Percentiles rank a stretch among this genome's conserved stretches.
Conservation (phyloP, 1,140 invertebrate species). For the Trichonephila inaurata region DNA sequence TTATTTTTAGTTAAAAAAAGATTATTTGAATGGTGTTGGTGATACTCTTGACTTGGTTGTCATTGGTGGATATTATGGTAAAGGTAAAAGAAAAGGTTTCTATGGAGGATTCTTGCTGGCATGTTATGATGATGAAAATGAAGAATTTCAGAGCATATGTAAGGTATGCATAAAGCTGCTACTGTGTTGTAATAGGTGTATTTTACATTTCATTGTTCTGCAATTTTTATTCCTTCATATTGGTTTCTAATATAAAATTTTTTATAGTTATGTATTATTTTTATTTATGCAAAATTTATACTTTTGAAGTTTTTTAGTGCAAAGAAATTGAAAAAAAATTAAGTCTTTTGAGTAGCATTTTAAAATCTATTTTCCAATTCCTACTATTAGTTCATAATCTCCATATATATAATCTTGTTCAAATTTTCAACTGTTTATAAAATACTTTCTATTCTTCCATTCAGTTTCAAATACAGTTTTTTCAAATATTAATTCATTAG, state of each 20-base stretch:
- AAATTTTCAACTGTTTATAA: no score
- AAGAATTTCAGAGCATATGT: constrained; percentile 96
- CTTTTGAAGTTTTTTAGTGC: not conserved
- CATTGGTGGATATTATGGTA: constrained; percentile 93
- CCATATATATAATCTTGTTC: no score
- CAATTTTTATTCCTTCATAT: not conserved
- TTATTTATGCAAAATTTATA: not conserved
- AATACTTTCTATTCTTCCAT: no score
- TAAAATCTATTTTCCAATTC: no score
- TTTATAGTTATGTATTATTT: not conserved
- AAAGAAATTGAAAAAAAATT: not conserved
- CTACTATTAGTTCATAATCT: no score
- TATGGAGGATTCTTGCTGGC: constrained; percentile 98
- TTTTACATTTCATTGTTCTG: not conserved
- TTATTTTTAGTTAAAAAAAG: constrained; percentile 83
- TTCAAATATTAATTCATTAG: no score
- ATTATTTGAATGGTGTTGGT: constrained; percentile 84
- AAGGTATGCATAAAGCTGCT: constrained; percentile 84
- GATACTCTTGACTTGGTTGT: constrained; percentile 90
- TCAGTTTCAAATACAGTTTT: no score
- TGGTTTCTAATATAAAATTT: not conserved
- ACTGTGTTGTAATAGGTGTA: no score
- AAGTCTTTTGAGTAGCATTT: no score
- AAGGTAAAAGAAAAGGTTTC: constrained; percentile 94
- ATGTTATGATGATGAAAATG: constrained; percentile 96